Base-by-base conservation (phyloP, 1,140 invertebrate species). In the Cataglyphis hispanica region DNA sequence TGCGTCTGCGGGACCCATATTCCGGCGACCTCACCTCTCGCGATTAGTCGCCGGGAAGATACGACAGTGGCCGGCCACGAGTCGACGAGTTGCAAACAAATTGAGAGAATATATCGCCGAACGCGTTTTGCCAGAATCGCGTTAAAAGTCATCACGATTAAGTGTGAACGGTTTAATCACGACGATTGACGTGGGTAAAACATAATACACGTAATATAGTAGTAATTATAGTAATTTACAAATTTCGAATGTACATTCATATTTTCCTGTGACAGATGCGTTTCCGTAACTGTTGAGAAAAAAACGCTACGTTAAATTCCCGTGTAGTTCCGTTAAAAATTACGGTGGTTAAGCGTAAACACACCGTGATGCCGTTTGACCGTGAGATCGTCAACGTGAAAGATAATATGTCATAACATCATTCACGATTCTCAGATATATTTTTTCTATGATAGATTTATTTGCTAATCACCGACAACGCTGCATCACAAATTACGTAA, bases 21-120 rank as follows among this genome's bases (percentile, higher is more conserved):
- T 72, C 67, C 89, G 90, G 88, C 85, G 85, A 85, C 91, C 86
- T 90, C 90, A 89, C 92, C 76, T 80, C 53, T 83, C 53, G 53
- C 78, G 91, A 80, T 83, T 92, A 92, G 92, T 93, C 92, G 85
- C 85, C 74, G 88, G 89, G 86, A 88, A 87, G 91, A 89, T 93
- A 90, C 92, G 92, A 88, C 88, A 75, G 88, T 84, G 80, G 81
- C 84, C 90, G 88, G 87, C 63, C 53, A 34, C 53, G 25, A 43
- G 78, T 74, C 25, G 78, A 40, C 77, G 34, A 6, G 46, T 70
- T n/a, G 63, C 34, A 3, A 53, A 8, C 8, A 25, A 1, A 13
- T 31, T 5, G n/a, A 10, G 19, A 40, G 10, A 58, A 22, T 8
- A 34, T 13, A 83, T 50, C 34, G 11, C 10, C 25, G 27, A 31